These are phyloP conservation scores for Agelaius tricolor DNA, from an alignment of 2,113 vertebrate species.

Conservation along the genomic window DNA sequence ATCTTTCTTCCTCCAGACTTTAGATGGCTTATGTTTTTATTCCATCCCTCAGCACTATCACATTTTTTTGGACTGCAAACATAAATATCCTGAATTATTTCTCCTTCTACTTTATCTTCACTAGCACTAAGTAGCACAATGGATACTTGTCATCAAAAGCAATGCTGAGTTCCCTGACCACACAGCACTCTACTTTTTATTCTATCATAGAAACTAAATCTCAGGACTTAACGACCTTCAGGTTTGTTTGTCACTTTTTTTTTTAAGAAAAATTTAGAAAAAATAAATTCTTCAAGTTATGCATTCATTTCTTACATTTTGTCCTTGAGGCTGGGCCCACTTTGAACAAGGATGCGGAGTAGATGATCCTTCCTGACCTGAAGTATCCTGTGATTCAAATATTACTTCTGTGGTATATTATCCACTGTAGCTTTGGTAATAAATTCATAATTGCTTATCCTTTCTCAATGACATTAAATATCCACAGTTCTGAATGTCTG, in stretches of 20 bases:
- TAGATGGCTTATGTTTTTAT: background rate
- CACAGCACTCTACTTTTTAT: background rate
- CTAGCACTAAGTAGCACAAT: background rate
- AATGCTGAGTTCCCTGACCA: background rate
- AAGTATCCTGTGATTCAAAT: background rate
- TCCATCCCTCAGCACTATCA: background rate
- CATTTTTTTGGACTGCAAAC: background rate
- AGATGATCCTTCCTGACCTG: background rate
- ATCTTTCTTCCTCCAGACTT: background rate
- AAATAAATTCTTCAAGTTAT: background rate
- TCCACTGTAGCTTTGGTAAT: constrained; percentile 3
- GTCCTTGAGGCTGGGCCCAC: background rate
- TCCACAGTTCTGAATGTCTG: background rate
- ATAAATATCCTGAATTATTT: background rate
- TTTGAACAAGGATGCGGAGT: background rate
- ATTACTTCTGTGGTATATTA: background rate
- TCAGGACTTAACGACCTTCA: background rate
- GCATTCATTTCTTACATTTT: background rate
- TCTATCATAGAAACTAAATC: background rate
- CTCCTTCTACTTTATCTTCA: background rate
- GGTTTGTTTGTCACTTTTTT: background rate
- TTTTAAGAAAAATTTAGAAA: background rate
- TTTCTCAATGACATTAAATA: background rate
- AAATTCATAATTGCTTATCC: constrained; percentile 31
- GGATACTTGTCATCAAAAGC: background rate